Base-by-base conservation (phyloP, 2,113 vertebrate genomes). In the Rhegmatorhina hoffmannsi region DNA sequence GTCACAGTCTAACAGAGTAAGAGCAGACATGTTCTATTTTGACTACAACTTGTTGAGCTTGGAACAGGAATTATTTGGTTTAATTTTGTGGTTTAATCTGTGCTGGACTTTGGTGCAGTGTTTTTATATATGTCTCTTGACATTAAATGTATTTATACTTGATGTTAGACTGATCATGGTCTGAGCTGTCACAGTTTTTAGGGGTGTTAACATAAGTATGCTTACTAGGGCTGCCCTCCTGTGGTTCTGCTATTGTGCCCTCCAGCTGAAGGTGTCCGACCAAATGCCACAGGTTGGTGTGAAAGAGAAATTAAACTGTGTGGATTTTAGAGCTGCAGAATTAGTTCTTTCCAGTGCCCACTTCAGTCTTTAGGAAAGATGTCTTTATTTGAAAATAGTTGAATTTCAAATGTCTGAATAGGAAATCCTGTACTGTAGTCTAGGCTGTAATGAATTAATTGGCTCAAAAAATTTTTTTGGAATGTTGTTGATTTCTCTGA, bases 391-490 rank as follows among this genome's bases (percentile, higher is more conserved):
- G 1, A 62, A 56, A 78, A 68, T 72, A 33, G 7, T 87, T 83
- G 7, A 16, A 44, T 59, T 91, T 78, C 52, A 38, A 38, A n/a
- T 72, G 26, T 53, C 21, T 82, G 5, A 60, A 12, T 68, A 60
- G 75, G 31, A 92, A 56, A 75, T 43, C 60, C 40, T 40, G 26
- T 40, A 34, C 31, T 47, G 28, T 66, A 34, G 23, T 47, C 26
- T 60, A 66, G 38, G 53, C n/a, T 2, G 2, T 73, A 73, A 84
- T 58, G 3, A 78, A 64, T 73, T 64, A 23, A 50, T 81, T 46
- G 25, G 55, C 44, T 75, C 31, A 11, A 24, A 87, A 31, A 7
- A 1, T 0, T 13, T 7, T 31, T 34, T 53, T 25, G 0, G 1
- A 82, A 43, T 56, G 16, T 49, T 5, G 1, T 64, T 70, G 12